These are phyloP conservation scores for Drepana arcuata DNA, from an alignment of 1,140 invertebrate genomes.

Conservation along the genomic window DNA sequence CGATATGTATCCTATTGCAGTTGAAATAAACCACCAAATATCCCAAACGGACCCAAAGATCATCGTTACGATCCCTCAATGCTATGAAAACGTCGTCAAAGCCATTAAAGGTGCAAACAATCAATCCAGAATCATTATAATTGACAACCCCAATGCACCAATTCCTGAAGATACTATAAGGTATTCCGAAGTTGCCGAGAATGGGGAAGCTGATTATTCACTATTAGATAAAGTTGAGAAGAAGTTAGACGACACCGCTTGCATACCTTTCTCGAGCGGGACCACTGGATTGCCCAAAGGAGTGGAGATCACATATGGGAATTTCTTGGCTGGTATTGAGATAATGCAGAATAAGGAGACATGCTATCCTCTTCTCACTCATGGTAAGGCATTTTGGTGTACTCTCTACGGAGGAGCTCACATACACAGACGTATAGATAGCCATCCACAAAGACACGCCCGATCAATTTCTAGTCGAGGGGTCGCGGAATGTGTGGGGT, in stretches of 20 bases:
- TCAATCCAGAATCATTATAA: slow-evolving; percentile 59
- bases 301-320: slow-evolving; percentile 87
- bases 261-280: slow-evolving; percentile 85
- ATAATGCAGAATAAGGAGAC: slow-evolving; percentile 29
- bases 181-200: slow-evolving; percentile 66
- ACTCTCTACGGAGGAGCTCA: too few relatives aligned
- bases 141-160: slow-evolving; percentile 30
- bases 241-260: slow-evolving; percentile 64
- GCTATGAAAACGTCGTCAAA: slow-evolving; percentile 48
- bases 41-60: slow-evolving; percentile 74
- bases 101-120: slow-evolving; percentile 39
- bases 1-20: slow-evolving; percentile 69
- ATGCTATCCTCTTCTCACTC: slow-evolving; percentile 24
- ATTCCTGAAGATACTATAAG: slow-evolving; percentile 60
- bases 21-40: slow-evolving; percentile 80
- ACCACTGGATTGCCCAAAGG: slow-evolving; percentile 94
- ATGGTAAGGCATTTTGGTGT: slow-evolving; percentile 34
- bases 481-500: too few relatives aligned
- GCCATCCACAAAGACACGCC: too few relatives aligned
- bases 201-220: slow-evolving; percentile 35
- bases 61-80: slow-evolving; percentile 75
- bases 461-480: too few relatives aligned
- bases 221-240: slow-evolving; percentile 43
- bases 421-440: too few relatives aligned
- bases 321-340: slow-evolving; percentile 79